Conservation (phyloP, 2,797 vertebrate genomes). For the Semotilus atromaculatus region DNA sequence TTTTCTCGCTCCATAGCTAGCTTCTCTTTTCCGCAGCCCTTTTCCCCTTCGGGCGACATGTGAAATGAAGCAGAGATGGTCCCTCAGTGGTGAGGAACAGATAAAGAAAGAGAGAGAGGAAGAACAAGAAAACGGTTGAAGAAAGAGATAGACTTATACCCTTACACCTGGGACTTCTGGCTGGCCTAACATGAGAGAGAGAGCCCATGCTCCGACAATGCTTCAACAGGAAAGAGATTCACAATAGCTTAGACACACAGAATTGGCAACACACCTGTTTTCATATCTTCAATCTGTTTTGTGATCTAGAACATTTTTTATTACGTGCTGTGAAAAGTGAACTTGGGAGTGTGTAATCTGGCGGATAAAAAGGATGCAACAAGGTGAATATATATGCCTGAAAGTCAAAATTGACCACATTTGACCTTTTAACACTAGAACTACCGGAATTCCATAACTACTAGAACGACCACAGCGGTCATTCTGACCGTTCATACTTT, state of each 20-base stretch:
- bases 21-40: slow-evolving; percentile 23
- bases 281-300: slow-evolving; percentile 3
- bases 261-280: slow-evolving; percentile 36
- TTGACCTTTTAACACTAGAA: neutral
- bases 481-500: no score
- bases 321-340: neutral
- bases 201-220: neutral
- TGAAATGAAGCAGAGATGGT: slow-evolving; percentile 53
- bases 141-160: slow-evolving; percentile 41
- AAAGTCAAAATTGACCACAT: neutral
- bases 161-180: slow-evolving; percentile 42
- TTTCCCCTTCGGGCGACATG: slow-evolving; percentile 48
- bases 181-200: slow-evolving; percentile 24
- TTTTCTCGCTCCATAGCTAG: slow-evolving; percentile 28
- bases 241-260: slow-evolving; percentile 26
- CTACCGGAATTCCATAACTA: no score
- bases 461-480: no score
- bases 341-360: neutral
- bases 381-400: neutral
- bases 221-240: slow-evolving; percentile 25
- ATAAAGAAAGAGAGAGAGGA: slow-evolving; percentile 44
- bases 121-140: slow-evolving; percentile 42
- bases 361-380: neutral
- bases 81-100: slow-evolving; percentile 44
- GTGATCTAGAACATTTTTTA: neutral